Conservation (phyloP, 1,140 invertebrate genomes). For the Notospermus geniculatus region DNA sequence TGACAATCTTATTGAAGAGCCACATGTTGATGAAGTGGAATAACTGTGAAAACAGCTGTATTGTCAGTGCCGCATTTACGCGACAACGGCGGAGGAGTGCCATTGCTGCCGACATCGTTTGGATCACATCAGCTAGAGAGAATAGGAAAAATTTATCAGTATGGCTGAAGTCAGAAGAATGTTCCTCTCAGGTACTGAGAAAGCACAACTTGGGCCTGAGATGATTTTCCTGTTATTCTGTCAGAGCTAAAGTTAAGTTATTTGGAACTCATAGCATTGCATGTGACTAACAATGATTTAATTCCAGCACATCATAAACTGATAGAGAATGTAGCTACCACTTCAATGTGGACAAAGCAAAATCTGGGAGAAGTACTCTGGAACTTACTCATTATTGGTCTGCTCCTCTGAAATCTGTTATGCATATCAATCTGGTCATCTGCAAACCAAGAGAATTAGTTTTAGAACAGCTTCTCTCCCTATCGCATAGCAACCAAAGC, state of each 20-base stretch:
- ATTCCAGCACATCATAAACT: too few relatives aligned
- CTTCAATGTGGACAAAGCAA: too few relatives aligned
- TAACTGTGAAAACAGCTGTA: slow-evolving; percentile 96
- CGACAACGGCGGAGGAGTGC: slow-evolving; percentile 83
- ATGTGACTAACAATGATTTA: too few relatives aligned
- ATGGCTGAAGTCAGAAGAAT: too few relatives aligned
- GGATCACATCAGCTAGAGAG: slow-evolving; percentile 61
- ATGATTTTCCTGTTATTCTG: too few relatives aligned
- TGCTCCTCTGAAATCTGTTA: slow-evolving; percentile 1
- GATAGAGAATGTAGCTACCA: too few relatives aligned
- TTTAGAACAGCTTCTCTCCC: background rate
- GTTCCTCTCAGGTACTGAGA: too few relatives aligned
- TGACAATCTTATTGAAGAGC: slow-evolving; percentile 83
- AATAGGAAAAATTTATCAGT: background rate
- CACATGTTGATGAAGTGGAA: slow-evolving; percentile 97
- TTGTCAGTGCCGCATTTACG: slow-evolving; percentile 96
- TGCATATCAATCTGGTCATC: background rate
- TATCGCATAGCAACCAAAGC: too few relatives aligned
- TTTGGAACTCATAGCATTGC: too few relatives aligned
- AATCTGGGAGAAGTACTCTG: too few relatives aligned
- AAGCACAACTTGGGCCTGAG: too few relatives aligned
- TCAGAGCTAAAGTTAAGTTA: too few relatives aligned
- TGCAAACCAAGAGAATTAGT: background rate
- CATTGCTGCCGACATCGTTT: slow-evolving; percentile 79
- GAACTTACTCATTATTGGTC: slow-evolving; percentile 6